phyloP scores from a whole-genome alignment of 2,113 vertebrate genomes.

The Labeo catla region DNA sequence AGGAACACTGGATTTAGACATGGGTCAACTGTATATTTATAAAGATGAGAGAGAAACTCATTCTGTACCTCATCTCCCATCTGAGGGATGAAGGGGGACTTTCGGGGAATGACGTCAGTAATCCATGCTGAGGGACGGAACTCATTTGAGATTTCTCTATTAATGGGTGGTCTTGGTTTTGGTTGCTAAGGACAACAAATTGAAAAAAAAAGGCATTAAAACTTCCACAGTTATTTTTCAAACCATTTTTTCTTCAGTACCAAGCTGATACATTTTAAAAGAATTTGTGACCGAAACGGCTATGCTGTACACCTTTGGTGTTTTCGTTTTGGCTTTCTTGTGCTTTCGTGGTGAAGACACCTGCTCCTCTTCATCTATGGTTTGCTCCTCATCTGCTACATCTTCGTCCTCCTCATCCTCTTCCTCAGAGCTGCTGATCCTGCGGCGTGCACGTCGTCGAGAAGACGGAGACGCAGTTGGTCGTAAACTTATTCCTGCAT shows the following conservation, averaged over 20 bases:
- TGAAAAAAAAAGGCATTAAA: not conserved
- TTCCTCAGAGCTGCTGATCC: slow-evolving; percentile 88
- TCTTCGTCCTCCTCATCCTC: slow-evolving; percentile 79
- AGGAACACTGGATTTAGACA: not conserved
- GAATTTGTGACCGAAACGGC: not conserved
- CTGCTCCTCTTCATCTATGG: slow-evolving; percentile 74
- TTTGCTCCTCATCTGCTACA: slow-evolving; percentile 73
- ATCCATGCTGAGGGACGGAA: slow-evolving; percentile 93
- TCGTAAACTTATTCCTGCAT: slow-evolving; percentile 89
- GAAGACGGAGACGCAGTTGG: slow-evolving; percentile 83
- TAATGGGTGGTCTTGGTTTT: slow-evolving; percentile 74
- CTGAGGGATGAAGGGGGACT: slow-evolving; percentile 95
- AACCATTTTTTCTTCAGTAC: not conserved
- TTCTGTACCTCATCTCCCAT: slow-evolving; percentile 92
- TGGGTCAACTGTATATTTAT: not conserved
- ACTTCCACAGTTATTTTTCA: not conserved
- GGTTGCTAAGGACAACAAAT: slow-evolving; percentile 64
- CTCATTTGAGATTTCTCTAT: slow-evolving; percentile 82
- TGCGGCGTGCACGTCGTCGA: slow-evolving; percentile 75
- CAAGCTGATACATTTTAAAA: not conserved
- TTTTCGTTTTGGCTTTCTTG: slow-evolving; percentile 73
- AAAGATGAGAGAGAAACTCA: not conserved
- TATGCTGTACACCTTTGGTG: slow-evolving; percentile 65
- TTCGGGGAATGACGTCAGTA: slow-evolving; percentile 89
- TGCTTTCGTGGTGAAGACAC: slow-evolving; percentile 66